These are phyloP conservation scores for Australoheros facetus DNA, from an alignment of 2,797 vertebrate genomes.

Conservation along the genomic window DNA sequence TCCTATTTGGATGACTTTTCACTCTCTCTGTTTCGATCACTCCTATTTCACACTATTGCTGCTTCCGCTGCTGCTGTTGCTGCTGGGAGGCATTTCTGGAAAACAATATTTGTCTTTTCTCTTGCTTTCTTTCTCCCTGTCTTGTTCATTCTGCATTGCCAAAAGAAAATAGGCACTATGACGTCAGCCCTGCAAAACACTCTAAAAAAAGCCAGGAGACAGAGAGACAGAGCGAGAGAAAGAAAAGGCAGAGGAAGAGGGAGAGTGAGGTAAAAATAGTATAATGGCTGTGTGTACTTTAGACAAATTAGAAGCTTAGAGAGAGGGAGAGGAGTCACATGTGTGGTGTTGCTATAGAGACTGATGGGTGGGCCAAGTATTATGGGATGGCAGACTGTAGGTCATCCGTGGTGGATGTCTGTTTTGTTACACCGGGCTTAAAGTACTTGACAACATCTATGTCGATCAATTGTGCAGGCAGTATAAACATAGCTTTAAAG, in stretches of 20 bases:
- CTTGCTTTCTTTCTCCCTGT: slow-evolving; percentile 8
- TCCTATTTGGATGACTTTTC: not conserved
- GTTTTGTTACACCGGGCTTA: slow-evolving; percentile 17
- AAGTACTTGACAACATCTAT: slow-evolving; percentile 24
- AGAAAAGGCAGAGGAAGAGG: slow-evolving; percentile 46
- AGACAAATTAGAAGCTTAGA: slow-evolving; percentile 74
- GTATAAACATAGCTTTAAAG: not conserved
- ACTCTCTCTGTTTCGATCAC: not conserved
- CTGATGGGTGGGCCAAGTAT: slow-evolving; percentile 55
- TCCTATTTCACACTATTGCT: not conserved
- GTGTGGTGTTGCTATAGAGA: slow-evolving; percentile 60
- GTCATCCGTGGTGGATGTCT: slow-evolving; percentile 48
- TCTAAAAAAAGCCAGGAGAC: slow-evolving; percentile 42
- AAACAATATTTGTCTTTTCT: slow-evolving; percentile 41
- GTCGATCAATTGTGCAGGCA: not conserved
- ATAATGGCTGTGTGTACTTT: slow-evolving; percentile 70
- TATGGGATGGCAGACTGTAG: slow-evolving; percentile 59
- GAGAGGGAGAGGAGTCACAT: slow-evolving; percentile 56
- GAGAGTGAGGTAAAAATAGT: slow-evolving; percentile 68
- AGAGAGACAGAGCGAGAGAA: slow-evolving; percentile 25
- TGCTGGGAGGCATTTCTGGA: slow-evolving; percentile 50
- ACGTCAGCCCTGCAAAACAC: slow-evolving; percentile 72
- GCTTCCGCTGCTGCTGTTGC: slow-evolving; percentile 12
- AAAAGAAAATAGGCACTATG: slow-evolving; percentile 66
- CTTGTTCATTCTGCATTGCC: slow-evolving; percentile 49